phyloP scores from a whole-genome alignment of 2,888 invertebrate species.

The Caenorhabditis auriculariae region DNA sequence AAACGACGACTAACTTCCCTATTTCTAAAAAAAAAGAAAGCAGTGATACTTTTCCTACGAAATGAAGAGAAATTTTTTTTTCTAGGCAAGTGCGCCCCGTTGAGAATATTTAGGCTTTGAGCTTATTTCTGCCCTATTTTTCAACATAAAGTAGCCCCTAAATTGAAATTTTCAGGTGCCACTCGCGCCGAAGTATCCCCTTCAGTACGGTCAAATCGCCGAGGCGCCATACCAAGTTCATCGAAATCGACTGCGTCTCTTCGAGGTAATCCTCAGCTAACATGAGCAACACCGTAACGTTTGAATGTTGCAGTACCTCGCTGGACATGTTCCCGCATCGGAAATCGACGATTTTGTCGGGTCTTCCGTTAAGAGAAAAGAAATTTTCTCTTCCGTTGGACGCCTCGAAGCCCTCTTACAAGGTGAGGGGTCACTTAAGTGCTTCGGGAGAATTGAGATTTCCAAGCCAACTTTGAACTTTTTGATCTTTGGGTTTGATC shows the following conservation, averaged over 20 bases:
- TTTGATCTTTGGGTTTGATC: too few relatives aligned
- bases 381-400: background rate
- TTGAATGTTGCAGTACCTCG: constrained; percentile 14
- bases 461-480: too few relatives aligned
- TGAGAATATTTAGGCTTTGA: too few relatives aligned
- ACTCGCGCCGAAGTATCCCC: constrained; percentile 37
- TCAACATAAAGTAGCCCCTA: background rate
- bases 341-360: background rate
- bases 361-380: background rate
- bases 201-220: constrained; percentile 44
- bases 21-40: too few relatives aligned
- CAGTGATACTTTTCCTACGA: too few relatives aligned
- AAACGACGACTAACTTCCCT: too few relatives aligned
- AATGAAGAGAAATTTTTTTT: too few relatives aligned
- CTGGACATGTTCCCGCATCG: constrained; percentile 11
- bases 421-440: too few relatives aligned
- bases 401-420: background rate
- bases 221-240: constrained; percentile 38
- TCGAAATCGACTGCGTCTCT: constrained; percentile 35
- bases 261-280: constrained; percentile 16
- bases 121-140: background rate
- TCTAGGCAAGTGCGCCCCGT: too few relatives aligned
- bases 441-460: too few relatives aligned
- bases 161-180: constrained; percentile 18
- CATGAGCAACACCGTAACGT: background rate